Conservation (phyloP, 1,140 invertebrate species). For the Drosophila varians region DNA sequence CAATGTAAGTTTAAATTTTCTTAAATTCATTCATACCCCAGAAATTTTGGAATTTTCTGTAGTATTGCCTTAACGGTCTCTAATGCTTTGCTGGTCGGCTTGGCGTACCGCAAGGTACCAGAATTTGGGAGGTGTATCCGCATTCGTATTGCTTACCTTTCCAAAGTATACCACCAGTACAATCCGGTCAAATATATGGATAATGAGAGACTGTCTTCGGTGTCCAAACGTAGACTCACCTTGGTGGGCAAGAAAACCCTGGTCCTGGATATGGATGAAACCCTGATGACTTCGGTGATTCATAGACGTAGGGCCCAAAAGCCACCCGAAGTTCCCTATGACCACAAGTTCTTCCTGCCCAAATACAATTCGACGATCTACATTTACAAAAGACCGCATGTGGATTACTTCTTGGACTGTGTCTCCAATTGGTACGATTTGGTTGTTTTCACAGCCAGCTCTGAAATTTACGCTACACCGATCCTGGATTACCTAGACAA, state of each 20-base stretch:
- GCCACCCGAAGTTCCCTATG: background rate
- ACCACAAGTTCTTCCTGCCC: constrained; percentile 18
- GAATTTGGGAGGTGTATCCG: background rate
- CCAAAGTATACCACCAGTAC: constrained; percentile 9
- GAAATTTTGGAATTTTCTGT: background rate
- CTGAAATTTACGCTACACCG: constrained; percentile 20
- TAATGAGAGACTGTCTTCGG: constrained; percentile 7
- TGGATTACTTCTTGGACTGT: constrained; percentile 50
- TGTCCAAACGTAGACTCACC: constrained; percentile 27
- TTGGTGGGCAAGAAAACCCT: constrained; percentile 45
- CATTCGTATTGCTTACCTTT: background rate
- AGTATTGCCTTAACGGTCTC: background rate
- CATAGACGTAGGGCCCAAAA: background rate
- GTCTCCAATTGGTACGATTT: constrained; percentile 61
- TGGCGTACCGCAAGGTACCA: background rate
- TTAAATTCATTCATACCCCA: no score
- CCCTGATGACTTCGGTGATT: constrained; percentile 28
- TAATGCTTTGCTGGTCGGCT: background rate
- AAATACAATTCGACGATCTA: constrained; percentile 9
- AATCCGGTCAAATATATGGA: constrained; percentile 20
- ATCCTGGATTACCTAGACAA: constrained; percentile 49
- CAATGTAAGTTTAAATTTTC: no score
- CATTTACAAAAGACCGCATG: constrained; percentile 53
- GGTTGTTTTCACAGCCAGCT: constrained; percentile 35
- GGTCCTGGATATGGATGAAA: constrained; percentile 57